Base-by-base conservation (phyloP, 2,113 vertebrate species). In the Phyllostomus discolor region DNA sequence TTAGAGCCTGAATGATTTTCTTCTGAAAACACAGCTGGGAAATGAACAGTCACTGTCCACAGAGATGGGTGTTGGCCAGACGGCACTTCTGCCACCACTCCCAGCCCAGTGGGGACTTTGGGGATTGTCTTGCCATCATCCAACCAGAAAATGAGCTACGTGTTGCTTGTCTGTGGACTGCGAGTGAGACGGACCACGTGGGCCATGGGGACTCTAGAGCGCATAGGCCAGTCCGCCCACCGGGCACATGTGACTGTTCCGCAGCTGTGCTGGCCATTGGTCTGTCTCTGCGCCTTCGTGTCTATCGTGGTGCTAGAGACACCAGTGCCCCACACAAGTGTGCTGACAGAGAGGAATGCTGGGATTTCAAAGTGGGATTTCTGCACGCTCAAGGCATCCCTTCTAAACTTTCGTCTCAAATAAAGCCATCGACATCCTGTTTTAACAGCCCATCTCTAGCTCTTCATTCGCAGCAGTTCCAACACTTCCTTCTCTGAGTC, bases 21-120 rank as follows among this genome's bases (percentile, higher is more conserved):
- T 97, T 46, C 78, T 90, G 73, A 91, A 97, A 94, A 62, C 88
- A 96, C 91, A 95, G 91, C 82, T 94, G 73, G 62, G 73, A 88
- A 93, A 80, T 70, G 26, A 88, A 87, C 80, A 75, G 41, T 75
- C 80, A 50, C 64, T 76, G 80, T 26, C 20, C 28, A 52, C 24
- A n/a, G 46, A 57, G 76, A 83, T 0, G 46, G 91, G 88, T 88
- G 91, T 84, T 81, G 57, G 75, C 84, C 75, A 92, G 54, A 79
- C 69, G 88, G 75, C 80, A 88, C 69, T 73, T 95, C 64, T 81
- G 81, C 81, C 79, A 72, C 64, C 28, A 52, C 15, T 90, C 88
- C 43, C 76, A 92, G 67, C 72, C 26, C 59, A 80, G 31, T 33
- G 69, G 85, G 22, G 88, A 12, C 90, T 93, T 64, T 35, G 31